Percentiles rank a stretch among this genome's conserved stretches.
Evolutionary conservation across 2,797 vertebrate genomes (phyloP).

Genomic region (Xenopus petersii): DNA sequence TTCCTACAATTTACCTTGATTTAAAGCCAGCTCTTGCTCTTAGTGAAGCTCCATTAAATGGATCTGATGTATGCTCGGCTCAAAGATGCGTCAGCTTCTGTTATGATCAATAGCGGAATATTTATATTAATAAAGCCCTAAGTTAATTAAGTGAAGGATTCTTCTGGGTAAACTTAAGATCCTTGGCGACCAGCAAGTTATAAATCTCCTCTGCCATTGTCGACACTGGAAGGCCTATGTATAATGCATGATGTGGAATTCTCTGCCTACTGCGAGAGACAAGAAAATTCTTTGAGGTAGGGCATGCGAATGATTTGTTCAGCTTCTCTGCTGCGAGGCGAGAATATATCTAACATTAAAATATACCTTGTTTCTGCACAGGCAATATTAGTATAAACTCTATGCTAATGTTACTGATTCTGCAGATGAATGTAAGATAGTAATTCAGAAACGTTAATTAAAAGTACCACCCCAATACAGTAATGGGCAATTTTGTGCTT

Average conservation of each 20-base stretch:
- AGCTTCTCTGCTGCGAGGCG: too few species aligned
- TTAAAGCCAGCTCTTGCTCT: constrained; percentile 75
- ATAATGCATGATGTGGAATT: background rate
- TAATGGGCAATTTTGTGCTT: too few species aligned
- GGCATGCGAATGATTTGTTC: too few species aligned
- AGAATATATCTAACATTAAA: too few species aligned
- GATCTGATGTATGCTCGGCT: constrained; percentile 71
- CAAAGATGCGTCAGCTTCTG: constrained; percentile 77
- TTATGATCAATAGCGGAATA: constrained; percentile 94
- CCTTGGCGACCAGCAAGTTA: constrained; percentile 72
- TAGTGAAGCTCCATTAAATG: constrained; percentile 69
- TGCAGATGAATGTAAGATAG: too few species aligned
- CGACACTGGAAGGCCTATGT: background rate
- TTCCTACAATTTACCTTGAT: constrained; percentile 88
- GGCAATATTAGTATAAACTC: too few species aligned
- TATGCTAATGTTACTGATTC: too few species aligned
- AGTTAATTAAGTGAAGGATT: constrained; percentile 95
- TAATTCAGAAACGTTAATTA: too few species aligned
- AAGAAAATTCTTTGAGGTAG: background rate
- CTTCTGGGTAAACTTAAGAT: constrained; percentile 79
- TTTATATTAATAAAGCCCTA: constrained; percentile 94
- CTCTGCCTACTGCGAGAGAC: background rate
- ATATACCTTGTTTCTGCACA: too few species aligned
- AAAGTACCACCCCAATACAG: too few species aligned
- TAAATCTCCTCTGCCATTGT: constrained; percentile 68